phyloP scores from a whole-genome alignment of 2,797 vertebrate genomes.

The Sebastes jordani region DNA sequence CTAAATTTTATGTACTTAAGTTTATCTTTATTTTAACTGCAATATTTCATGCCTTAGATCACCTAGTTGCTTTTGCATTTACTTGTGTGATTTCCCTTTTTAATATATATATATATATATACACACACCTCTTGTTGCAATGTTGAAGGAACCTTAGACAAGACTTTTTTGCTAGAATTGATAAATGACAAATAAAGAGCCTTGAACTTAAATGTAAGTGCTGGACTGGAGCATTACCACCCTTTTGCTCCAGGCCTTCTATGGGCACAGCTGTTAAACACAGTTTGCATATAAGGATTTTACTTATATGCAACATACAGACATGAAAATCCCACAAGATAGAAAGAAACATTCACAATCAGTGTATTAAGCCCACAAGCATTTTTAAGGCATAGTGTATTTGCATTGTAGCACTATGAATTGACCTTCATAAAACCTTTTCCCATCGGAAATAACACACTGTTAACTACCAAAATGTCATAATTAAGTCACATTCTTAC shows the following conservation, averaged over 20 bases:
- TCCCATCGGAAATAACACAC: neutral
- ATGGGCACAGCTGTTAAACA: neutral
- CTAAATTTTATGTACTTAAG: no score
- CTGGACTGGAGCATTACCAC: neutral
- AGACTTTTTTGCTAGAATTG: no score
- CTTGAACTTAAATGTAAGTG: neutral
- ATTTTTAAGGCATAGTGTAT: neutral
- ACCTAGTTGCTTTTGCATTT: no score
- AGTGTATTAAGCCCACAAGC: neutral
- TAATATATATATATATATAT: no score
- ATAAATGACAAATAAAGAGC: no score
- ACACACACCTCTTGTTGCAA: no score
- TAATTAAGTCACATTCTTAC: constrained; percentile 7
- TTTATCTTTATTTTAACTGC: no score
- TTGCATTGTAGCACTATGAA: neutral
- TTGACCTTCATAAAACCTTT: neutral
- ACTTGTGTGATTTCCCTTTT: no score
- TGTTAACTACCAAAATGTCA: accelerated
- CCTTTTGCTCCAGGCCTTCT: neutral
- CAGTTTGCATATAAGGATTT: neutral
- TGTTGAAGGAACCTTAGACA: no score
- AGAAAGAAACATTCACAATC: neutral
- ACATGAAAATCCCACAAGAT: neutral
- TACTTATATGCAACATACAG: neutral
- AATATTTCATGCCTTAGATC: no score